Conservation (phyloP, 2,113 vertebrate species). For the Myotis brandtii region DNA sequence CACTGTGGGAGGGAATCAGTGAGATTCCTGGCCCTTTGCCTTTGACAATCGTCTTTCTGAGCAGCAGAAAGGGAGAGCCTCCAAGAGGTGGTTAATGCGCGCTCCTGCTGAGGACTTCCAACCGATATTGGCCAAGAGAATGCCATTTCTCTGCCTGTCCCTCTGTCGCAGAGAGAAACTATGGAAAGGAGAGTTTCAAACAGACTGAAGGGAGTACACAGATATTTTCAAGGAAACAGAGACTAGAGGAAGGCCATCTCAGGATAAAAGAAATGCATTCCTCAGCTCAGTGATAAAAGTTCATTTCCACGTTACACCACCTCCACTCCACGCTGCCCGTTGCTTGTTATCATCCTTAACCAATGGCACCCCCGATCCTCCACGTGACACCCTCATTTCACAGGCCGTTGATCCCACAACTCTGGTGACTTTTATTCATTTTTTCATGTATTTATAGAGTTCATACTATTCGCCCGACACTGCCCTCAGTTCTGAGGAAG, state of each 20-base stretch:
- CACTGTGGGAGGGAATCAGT: slow-evolving; percentile 50
- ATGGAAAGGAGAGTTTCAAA: slow-evolving; percentile 56
- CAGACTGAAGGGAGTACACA: not conserved
- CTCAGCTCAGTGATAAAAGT: not conserved
- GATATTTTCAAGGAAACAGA: not conserved
- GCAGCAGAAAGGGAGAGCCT: not conserved
- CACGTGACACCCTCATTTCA: not conserved
- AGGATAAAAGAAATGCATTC: not conserved
- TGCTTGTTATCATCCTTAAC: not conserved
- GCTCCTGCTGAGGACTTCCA: slow-evolving; percentile 66
- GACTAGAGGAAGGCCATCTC: not conserved
- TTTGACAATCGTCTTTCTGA: slow-evolving; percentile 52
- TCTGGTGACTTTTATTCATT: not conserved
- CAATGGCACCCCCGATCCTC: not conserved
- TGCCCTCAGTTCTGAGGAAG: not conserved
- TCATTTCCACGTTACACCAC: not conserved
- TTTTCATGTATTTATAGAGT: not conserved
- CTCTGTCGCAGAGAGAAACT: slow-evolving; percentile 62
- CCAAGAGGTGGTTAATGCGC: slow-evolving; percentile 66
- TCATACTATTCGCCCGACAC: not conserved
- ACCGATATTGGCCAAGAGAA: slow-evolving; percentile 72
- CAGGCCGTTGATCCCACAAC: not conserved
- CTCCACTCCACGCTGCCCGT: too few relatives aligned
- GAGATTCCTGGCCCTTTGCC: slow-evolving; percentile 42
- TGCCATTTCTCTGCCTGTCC: slow-evolving; percentile 65